Percentiles rank a stretch among this genome's conserved stretches.
phyloP scores from a whole-genome alignment of 2,797 vertebrate species.

The Falco concolor region DNA sequence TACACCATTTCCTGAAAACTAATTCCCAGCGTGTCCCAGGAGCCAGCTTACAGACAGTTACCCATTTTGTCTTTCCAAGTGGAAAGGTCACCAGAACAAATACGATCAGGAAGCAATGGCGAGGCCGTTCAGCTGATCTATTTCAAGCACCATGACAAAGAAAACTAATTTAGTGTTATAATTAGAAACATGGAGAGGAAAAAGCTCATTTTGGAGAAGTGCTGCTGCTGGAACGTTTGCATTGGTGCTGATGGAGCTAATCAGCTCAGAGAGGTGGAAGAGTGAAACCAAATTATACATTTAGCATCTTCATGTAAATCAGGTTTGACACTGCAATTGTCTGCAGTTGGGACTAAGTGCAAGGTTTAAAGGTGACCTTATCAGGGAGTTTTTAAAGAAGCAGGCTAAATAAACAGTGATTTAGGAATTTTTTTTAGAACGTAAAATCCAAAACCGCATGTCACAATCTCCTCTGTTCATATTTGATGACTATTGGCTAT shows the following conservation, averaged over 20 bases:
- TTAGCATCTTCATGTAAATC: slow-evolving; percentile 19
- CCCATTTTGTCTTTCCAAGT: slow-evolving; percentile 20
- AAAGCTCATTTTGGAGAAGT: slow-evolving; percentile 40
- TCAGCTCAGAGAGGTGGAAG: slow-evolving; percentile 7
- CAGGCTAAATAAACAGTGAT: background rate
- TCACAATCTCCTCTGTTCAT: background rate
- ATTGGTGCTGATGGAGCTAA: slow-evolving; percentile 36
- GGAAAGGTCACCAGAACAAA: slow-evolving; percentile 62
- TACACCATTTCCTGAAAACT: slow-evolving; percentile 30
- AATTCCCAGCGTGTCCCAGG: slow-evolving; percentile 27
- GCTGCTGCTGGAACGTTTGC: slow-evolving; percentile 6
- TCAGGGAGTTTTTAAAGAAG: background rate
- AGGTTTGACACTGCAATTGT: background rate
- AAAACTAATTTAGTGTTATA: slow-evolving; percentile 49
- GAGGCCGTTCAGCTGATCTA: slow-evolving; percentile 23
- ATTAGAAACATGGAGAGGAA: slow-evolving; percentile 43
- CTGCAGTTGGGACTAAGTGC: background rate
- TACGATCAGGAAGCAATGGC: background rate
- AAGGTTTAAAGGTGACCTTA: slow-evolving; percentile 13
- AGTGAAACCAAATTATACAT: slow-evolving; percentile 7
- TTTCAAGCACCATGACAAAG: slow-evolving; percentile 39
- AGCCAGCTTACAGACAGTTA: slow-evolving; percentile 29
- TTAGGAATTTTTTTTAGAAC: background rate
- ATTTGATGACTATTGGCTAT: background rate
- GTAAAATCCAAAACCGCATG: background rate